Conservation (phyloP, 2,797 vertebrate species). For the Synaphobranchus kaupii region DNA sequence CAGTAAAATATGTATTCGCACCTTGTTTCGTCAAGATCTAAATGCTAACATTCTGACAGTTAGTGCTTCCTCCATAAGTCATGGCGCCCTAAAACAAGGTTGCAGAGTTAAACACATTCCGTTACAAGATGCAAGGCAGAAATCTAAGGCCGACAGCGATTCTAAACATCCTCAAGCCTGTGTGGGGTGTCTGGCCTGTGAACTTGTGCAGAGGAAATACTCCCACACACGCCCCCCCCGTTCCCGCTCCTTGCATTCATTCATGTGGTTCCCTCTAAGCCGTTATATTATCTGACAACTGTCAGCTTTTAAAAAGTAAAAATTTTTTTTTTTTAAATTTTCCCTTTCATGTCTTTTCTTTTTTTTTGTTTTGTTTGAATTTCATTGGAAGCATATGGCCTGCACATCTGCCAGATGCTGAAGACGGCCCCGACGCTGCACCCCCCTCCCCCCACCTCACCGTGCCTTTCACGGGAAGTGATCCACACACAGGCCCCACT, state of each 20-base stretch:
- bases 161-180: slow-evolving; percentile 70
- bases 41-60: slow-evolving; percentile 47
- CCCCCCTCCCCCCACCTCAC: slow-evolving; percentile 33
- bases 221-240: slow-evolving; percentile 80
- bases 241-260: slow-evolving; percentile 79
- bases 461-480: slow-evolving; percentile 63
- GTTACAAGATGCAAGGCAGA: slow-evolving; percentile 68
- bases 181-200: slow-evolving; percentile 88
- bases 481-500: slow-evolving; percentile 70
- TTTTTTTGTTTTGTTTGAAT: slow-evolving; percentile 63
- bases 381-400: slow-evolving; percentile 91
- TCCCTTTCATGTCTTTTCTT: slow-evolving; percentile 74
- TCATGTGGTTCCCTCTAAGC: slow-evolving; percentile 93
- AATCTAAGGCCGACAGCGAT: slow-evolving; percentile 41
- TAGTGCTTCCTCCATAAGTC: slow-evolving; percentile 58
- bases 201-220: slow-evolving; percentile 93
- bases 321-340: slow-evolving; percentile 90
- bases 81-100: slow-evolving; percentile 64
- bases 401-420: slow-evolving; percentile 90
- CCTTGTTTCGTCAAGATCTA: neutral
- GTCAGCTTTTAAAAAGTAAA: slow-evolving; percentile 87
- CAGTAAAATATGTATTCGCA: neutral
- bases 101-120: slow-evolving; percentile 66
- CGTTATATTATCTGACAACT: slow-evolving; percentile 90
- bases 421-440: slow-evolving; percentile 60